phyloP scores from a whole-genome alignment of 2,888 invertebrate species.

The Morpho helenor region DNA sequence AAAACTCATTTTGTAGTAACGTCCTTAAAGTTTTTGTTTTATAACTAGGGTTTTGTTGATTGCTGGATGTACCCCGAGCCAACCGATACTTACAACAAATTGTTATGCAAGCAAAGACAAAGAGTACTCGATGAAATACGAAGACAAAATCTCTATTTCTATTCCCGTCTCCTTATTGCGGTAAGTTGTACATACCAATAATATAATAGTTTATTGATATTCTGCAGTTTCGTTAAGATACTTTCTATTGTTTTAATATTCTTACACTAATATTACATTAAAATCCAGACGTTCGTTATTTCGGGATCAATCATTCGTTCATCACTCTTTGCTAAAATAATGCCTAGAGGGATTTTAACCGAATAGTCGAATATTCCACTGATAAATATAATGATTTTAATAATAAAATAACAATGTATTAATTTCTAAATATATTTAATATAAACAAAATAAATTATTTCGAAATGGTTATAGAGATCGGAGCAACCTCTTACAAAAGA shows the following conservation, averaged over 20 bases:
- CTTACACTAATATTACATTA: no score
- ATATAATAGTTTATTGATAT: no score
- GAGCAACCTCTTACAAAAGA: constrained; percentile 63
- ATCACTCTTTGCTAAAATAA: no score
- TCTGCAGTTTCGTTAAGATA: no score
- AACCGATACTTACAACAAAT: constrained; percentile 47
- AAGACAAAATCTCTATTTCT: constrained; percentile 52
- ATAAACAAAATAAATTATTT: background rate
- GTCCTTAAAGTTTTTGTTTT: background rate
- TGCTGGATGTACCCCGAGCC: constrained; percentile 55
- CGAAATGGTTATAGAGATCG: constrained; percentile 51
- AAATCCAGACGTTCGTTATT: no score
- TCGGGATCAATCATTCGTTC: no score
- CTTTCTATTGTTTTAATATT: no score
- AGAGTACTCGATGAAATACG: constrained; percentile 46
- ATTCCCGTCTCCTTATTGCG: constrained; percentile 55
- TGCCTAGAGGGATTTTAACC: no score
- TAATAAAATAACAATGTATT: no score
- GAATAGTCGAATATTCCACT: no score
- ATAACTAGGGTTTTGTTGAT: constrained; percentile 60
- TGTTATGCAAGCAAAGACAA: constrained; percentile 59
- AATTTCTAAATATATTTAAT: no score
- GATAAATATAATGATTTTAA: no score
- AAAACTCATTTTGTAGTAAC: background rate
- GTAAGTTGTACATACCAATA: constrained; percentile 34